These are phyloP conservation scores for Myotis myotis DNA, from an alignment of 2,797 vertebrate genomes.

Conservation along the genomic window DNA sequence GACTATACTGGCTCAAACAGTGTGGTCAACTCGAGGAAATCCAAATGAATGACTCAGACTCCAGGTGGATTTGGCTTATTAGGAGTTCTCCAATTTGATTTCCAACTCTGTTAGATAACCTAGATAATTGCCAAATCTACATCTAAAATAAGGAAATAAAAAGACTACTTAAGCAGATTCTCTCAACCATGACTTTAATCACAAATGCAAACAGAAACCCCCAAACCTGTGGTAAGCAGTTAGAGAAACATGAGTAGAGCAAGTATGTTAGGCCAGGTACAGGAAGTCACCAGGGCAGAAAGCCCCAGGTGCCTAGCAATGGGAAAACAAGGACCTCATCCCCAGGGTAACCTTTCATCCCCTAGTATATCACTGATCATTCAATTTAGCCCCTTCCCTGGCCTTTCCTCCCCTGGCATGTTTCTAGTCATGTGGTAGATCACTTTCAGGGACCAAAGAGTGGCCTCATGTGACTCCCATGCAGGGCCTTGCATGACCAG, in stretches of 20 bases:
- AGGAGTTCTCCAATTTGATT: not conserved
- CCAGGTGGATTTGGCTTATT: not conserved
- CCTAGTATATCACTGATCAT: not conserved
- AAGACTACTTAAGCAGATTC: not conserved
- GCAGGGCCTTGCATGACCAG: not conserved
- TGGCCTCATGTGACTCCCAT: no score
- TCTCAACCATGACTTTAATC: constrained; percentile 14
- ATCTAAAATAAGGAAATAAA: not conserved
- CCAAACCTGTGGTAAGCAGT: not conserved
- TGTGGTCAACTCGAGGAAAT: constrained; percentile 20
- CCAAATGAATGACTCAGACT: constrained; percentile 13
- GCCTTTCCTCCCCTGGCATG: not conserved
- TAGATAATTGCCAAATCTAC: constrained; percentile 10
- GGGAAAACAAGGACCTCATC: not conserved
- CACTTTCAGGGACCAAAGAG: not conserved
- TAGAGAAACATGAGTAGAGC: not conserved
- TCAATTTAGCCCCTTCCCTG: not conserved
- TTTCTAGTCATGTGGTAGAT: not conserved
- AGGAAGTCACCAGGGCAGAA: not conserved
- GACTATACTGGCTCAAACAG: not conserved
- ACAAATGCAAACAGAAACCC: constrained; percentile 17
- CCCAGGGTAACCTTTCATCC: not conserved
- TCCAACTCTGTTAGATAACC: not conserved
- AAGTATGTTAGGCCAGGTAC: not conserved
- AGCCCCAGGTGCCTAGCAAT: not conserved